phyloP scores from a whole-genome alignment of 37 sponge, comb jelly and placozoan species.

The Beroe forskalii region DNA sequence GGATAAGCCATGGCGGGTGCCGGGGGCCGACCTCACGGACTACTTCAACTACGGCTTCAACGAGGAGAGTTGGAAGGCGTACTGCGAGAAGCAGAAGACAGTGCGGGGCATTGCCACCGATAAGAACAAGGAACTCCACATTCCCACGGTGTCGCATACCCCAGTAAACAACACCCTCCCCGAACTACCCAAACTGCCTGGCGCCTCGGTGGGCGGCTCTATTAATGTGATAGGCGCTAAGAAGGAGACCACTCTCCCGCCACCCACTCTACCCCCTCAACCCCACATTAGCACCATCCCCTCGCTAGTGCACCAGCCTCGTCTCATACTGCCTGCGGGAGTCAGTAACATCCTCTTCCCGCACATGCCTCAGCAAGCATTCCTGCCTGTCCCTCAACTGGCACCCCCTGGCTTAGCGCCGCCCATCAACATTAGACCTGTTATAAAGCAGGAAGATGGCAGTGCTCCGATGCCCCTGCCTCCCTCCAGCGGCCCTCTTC shows the following conservation, averaged over 20 bases:
- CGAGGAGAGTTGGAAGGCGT: slow-evolving; percentile 94
- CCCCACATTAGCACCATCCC: background rate
- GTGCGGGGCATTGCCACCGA: slow-evolving; percentile 45
- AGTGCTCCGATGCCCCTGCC: slow-evolving; percentile 21
- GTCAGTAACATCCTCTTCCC: slow-evolving; percentile 31
- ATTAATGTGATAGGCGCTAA: slow-evolving; percentile 38
- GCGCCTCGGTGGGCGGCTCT: background rate
- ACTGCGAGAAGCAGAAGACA: slow-evolving; percentile 90
- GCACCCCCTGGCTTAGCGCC: slow-evolving; percentile 50
- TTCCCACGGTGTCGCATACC: background rate
- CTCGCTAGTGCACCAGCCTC: background rate
- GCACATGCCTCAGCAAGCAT: slow-evolving; percentile 1
- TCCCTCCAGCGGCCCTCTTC: slow-evolving; percentile 33
- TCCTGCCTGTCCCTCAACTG: slow-evolving; percentile 45
- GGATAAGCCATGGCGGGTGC: slow-evolving; percentile 95
- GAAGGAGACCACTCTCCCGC: background rate
- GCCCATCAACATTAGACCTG: background rate
- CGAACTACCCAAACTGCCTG: slow-evolving; percentile 53
- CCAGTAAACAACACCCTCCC: background rate
- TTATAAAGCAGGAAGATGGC: slow-evolving; percentile 55
- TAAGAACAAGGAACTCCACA: slow-evolving; percentile 22
- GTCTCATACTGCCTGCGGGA: background rate
- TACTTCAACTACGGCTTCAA: slow-evolving; percentile 99
- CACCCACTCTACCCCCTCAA: background rate
- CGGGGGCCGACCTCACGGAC: slow-evolving; percentile 97